phyloP scores from a whole-genome alignment of 2,113 vertebrate genomes.

The Heteronetta atricapilla region DNA sequence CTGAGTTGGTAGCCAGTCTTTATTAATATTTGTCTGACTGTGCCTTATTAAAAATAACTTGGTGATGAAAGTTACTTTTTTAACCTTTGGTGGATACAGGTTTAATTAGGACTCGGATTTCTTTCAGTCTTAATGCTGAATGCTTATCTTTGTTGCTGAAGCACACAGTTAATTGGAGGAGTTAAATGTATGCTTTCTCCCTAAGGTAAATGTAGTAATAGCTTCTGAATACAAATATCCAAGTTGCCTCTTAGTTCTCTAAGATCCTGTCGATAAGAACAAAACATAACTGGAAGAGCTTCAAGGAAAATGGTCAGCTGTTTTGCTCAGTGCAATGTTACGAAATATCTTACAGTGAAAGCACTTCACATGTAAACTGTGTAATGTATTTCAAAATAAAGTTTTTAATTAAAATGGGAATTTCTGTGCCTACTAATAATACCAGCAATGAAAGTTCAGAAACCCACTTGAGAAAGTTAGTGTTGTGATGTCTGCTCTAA shows the following conservation, averaged over 20 bases:
- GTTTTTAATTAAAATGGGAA: conserved; percentile 66
- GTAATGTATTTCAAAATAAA: conserved; percentile 69
- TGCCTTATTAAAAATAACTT: conserved; percentile 50
- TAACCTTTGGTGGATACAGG: neutral
- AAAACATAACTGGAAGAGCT: conserved; percentile 3
- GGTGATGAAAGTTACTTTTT: neutral
- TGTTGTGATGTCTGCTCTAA: neutral
- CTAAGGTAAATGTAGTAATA: neutral
- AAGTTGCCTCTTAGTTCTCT: conserved; percentile 21
- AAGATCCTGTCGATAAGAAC: neutral
- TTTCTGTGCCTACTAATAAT: conserved; percentile 63
- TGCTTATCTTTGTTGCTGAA: neutral
- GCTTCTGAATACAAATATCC: neutral
- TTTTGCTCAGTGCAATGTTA: conserved; percentile 47
- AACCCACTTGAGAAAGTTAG: neutral
- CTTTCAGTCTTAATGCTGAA: conserved; percentile 10
- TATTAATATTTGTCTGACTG: conserved; percentile 41
- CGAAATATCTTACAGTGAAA: conserved; percentile 32
- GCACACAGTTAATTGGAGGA: neutral
- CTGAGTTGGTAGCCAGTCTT: neutral
- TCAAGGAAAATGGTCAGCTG: neutral
- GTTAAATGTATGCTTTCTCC: conserved; percentile 6
- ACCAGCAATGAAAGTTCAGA: conserved; percentile 5
- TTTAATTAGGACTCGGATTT: conserved; percentile 10
- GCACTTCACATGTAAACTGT: conserved; percentile 53